Evolutionary conservation across 2,113 vertebrate genomes (phyloP).

Genomic region (Balaeniceps rex): DNA sequence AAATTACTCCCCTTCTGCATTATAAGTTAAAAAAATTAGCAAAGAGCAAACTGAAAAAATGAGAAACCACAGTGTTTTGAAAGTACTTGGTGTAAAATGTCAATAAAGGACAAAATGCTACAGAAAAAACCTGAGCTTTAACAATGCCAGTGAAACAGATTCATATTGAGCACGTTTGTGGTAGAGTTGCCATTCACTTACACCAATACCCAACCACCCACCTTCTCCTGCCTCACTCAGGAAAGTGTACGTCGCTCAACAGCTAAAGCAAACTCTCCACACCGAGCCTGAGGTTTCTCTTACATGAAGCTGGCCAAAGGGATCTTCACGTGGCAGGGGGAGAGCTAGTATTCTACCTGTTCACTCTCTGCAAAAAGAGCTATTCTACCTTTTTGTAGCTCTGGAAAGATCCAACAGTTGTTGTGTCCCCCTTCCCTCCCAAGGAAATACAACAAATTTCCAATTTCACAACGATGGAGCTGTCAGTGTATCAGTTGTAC

Average conservation of each 20-base stretch:
- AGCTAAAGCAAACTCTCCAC: no score
- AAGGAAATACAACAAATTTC: background rate
- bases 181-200: background rate
- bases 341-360: background rate
- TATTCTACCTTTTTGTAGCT: background rate
- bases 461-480: background rate
- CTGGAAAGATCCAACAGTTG: background rate
- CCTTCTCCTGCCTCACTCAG: background rate
- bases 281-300: background rate
- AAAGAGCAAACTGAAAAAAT: background rate
- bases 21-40: background rate
- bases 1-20: background rate
- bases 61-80: background rate
- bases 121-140: background rate
- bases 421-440: background rate
- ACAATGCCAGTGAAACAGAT: background rate
- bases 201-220: no score
- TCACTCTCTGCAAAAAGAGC: background rate
- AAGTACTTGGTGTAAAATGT: background rate
- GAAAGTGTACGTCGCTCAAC: background rate
- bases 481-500: background rate
- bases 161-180: background rate
- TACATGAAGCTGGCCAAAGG: background rate
- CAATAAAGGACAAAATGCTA: background rate
- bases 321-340: background rate